Evolutionary conservation across 2,888 invertebrate genomes (phyloP), one percentile per base, ranked within the genome.

Genomic region (Timandra comae): DNA sequence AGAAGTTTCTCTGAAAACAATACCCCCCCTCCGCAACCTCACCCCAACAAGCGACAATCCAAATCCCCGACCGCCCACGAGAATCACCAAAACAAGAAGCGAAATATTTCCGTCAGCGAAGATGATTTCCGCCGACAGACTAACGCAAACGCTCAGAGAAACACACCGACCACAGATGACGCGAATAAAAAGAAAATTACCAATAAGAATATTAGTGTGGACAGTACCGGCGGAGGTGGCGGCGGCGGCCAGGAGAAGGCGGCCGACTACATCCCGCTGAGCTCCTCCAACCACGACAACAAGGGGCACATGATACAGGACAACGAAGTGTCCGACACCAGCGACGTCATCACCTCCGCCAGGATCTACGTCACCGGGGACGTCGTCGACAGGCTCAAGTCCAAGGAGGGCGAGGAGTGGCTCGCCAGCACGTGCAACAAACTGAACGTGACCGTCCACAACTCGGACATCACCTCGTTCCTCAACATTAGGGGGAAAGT

Each of bases 301-400:
- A 63, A 56, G 25, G 82, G 81, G 2, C 76, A 78, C 29, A 67
- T 85, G 9, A 81, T 85, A 29, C 84, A 85, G 52, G 82, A 84
- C 34, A 84, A 75, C 45, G 80, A 84, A 52, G 81, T 85, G 2
- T 82, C 84, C 0, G 81, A 84, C 27, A 79, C 84, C 0, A 84
- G 77, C 31, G 75, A 79, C 28, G 66, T 63, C 1, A 53, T 80
- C 10, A 72, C 76, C 3, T 66, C 77, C 1, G 85, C 88, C 0
- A 79, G 87, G 38, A 85, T 89, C 27, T 81, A 86, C 42, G 60
- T 88, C 49, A 79, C 84, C 0, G 68, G 70, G 12, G 82, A 86
- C 12, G 71, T 88, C 27, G 72, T 71, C 29, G 77, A 80, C 8
- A 80, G 78, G 46, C 57, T 89, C 2, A 72, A 80, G 16, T 74